Evolutionary conservation across 2,797 vertebrate genomes (phyloP), one percentile per base, ranked within the genome.

Genomic region (Poeciliopsis infans): DNA sequence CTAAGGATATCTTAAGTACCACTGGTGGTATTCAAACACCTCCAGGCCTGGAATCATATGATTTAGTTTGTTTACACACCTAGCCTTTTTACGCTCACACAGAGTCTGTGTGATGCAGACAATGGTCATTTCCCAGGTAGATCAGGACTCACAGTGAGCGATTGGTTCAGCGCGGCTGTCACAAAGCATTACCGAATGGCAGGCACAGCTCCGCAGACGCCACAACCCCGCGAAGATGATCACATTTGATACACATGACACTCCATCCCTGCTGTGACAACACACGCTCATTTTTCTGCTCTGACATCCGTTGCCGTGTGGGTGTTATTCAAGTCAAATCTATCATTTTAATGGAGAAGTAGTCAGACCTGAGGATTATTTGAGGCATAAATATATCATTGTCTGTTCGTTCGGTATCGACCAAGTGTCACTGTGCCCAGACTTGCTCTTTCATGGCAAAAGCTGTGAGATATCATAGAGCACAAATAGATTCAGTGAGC

Each of bases 201-300:
- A 79, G 85, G 82, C 77, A 91, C 83, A 49, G 90, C 91, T 87
- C 79, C 83, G 79, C 89, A 72, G 90, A 89, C 86, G 61, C 88
- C 83, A 77, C 85, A 81, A 89, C 89, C 91, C 88, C 90, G 87
- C 93, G 93, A 95, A 94, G 93, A 95, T 94, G 93, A 96, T 95
- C 91, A 93, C 92, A 95, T 94, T 93, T 94, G 93, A 95, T 95
- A 94, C 92, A 94, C 94, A 94, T 95, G 93, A 95, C 93, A 94
- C 93, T 92, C 92, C 91, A 89, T 93, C 89, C 91, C 92, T 91
- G 90, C 91, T 92, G 92, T 87, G 93, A 94, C 92, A 91, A 89
- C 93, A 91, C 88, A 5, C 83, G 85, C 92, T 94, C 93, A 93
- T 95, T 94, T 92, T 88, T 94, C 92, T 90, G 87, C 90, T 75